A percentile compares a stretch with the other conserved stretches of the same genome.
phyloP scores from a whole-genome alignment of 2,888 invertebrate species.

The Sylvicola fuscatus region DNA sequence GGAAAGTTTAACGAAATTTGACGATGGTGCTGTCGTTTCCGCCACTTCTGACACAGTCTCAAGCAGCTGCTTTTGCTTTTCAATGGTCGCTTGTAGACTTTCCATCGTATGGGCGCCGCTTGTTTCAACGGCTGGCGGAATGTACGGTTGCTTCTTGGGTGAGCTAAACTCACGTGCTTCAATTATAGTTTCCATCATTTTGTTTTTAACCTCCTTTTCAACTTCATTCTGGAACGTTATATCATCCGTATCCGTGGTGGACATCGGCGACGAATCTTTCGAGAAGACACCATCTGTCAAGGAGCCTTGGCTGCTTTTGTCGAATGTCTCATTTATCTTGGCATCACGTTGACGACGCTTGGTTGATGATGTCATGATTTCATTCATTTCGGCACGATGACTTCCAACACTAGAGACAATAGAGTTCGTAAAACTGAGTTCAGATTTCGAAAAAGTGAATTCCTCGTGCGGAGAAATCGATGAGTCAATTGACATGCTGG shows the following conservation, averaged over 20 bases:
- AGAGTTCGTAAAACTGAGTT: slow-evolving; percentile 15
- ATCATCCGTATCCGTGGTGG: slow-evolving; percentile 22
- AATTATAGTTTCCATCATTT: slow-evolving; percentile 25
- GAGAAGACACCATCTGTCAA: slow-evolving; percentile 23
- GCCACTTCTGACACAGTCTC: slow-evolving; percentile 23
- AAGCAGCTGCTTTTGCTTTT: slow-evolving; percentile 22
- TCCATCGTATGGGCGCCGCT: slow-evolving; percentile 18
- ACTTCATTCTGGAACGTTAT: slow-evolving; percentile 24
- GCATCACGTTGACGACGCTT: slow-evolving; percentile 12
- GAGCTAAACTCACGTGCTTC: slow-evolving; percentile 25
- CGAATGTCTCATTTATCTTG: slow-evolving; percentile 25
- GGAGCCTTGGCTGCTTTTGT: slow-evolving; percentile 25
- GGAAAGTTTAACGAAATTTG: slow-evolving; percentile 50
- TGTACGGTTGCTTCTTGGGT: slow-evolving; percentile 16
- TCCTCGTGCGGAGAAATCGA: slow-evolving; percentile 24
- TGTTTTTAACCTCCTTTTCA: slow-evolving; percentile 8
- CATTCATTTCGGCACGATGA: slow-evolving; percentile 1
- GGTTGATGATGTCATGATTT: not conserved
- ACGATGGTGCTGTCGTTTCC: slow-evolving; percentile 21
- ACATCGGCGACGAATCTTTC: slow-evolving; percentile 22
- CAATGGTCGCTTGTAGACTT: slow-evolving; percentile 18
- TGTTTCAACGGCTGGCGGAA: slow-evolving; percentile 3
- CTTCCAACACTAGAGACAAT: slow-evolving; percentile 11
- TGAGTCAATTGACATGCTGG: slow-evolving; percentile 22
- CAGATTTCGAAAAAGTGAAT: slow-evolving; percentile 21